Base-by-base conservation (phyloP, 2,113 vertebrate species). In the Panthera leo region DNA sequence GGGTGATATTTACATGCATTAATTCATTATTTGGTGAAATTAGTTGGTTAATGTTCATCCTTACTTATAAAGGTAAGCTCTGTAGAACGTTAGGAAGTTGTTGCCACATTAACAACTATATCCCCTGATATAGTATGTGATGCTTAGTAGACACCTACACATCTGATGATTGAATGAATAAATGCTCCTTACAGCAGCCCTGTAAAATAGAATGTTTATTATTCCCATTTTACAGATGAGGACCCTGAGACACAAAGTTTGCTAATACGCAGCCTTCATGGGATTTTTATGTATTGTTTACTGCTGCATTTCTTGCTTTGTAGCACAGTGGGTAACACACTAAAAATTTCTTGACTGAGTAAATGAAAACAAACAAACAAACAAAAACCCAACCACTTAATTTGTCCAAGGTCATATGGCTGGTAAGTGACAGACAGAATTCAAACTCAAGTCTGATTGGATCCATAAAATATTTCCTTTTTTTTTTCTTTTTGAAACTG, bases 321-420 rank as follows among this genome's bases (percentile, higher is more conserved):
- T 1, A 31, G 27, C 48, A 45, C 29, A 55, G 29, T 63, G 5
- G 55, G 25, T 70, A 75, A 55, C 42, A 89, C 12, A 65, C 5
- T 94, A 76, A 93, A 27, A 31, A 83, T 58, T 85, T 53, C 55
- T 91, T 85, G 34, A 90, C 45, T 80, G 39, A 91, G 68, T 87
- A 61, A 79, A 85, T 63, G 83, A 42, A 14, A 78, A 75, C 8
- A 61, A 53, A 53, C 14, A 79, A 79, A 79, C 48, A 34, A 42
- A 58, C 19, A 58, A 58, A 58, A 58, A 19, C 19, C 3, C 36
- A 58, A 79, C 42, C 75, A 73, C 1, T 13, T 7, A 12, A 31
- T 45, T n/a, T 78, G 36, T 6, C 39, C 42, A 82, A 67, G 42
- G 18, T 63, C 31, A 21, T n/a, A 34, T n/a, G 58, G 4, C 36